A percentile compares a stretch with the other conserved stretches of the same genome.
These are phyloP conservation scores for Pristionchus mayeri DNA, from an alignment of 2,888 invertebrate species.

Conservation along the genomic window DNA sequence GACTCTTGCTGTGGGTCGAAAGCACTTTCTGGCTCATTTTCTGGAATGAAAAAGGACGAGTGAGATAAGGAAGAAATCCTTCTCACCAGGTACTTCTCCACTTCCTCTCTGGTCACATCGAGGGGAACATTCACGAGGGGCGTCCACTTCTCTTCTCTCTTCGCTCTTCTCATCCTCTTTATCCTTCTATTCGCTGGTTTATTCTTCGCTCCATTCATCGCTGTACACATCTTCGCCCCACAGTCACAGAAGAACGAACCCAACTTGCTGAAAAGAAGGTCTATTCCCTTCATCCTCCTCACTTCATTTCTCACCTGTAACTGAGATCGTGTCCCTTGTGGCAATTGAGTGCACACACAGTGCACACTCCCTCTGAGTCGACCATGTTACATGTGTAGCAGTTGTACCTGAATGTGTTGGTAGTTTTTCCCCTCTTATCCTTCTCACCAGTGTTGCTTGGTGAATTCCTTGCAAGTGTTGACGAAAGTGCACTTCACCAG, in stretches of 20 bases:
- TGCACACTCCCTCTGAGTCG: slow-evolving; percentile 97
- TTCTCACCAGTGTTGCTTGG: slow-evolving; percentile 45
- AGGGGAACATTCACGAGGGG: background rate
- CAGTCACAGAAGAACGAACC: slow-evolving; percentile 99
- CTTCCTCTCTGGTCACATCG: background rate
- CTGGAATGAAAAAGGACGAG: no score
- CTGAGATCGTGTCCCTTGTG: slow-evolving; percentile 90
- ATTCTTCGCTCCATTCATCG: slow-evolving; percentile 51
- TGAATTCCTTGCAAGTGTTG: slow-evolving; percentile 35
- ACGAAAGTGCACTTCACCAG: slow-evolving; percentile 20
- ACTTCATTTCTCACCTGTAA: slow-evolving; percentile 54
- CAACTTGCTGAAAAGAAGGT: slow-evolving; percentile 88
- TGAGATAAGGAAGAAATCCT: background rate
- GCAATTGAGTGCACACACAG: slow-evolving; percentile 96
- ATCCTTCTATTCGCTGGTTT: slow-evolving; percentile 1
- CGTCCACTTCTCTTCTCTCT: background rate
- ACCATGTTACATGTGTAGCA: slow-evolving; percentile 99
- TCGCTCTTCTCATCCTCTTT: background rate
- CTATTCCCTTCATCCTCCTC: background rate
- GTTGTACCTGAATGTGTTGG: slow-evolving; percentile 84
- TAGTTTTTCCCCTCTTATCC: no score
- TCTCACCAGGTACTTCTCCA: background rate
- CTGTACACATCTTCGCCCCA: slow-evolving; percentile 82
- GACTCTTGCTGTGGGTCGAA: background rate
- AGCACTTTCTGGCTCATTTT: background rate